phyloP scores from a whole-genome alignment of 2,888 invertebrate species.

The Agrotis ipsilon region DNA sequence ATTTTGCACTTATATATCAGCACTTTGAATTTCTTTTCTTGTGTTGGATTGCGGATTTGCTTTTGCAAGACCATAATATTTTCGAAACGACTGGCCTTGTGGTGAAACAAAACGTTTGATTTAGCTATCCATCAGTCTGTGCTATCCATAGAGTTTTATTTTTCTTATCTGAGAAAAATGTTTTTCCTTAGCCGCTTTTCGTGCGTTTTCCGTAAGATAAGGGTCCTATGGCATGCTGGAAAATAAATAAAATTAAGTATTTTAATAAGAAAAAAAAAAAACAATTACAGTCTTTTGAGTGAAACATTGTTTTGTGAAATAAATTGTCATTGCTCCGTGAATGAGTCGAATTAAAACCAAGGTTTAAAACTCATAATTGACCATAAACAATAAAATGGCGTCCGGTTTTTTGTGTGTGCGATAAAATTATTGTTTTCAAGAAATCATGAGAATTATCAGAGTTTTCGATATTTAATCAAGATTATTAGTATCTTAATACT shows the following conservation, averaged over 20 bases:
- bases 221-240: accelerated
- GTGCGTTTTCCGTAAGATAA: not conserved
- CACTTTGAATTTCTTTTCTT: too few species aligned
- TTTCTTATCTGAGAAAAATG: accelerated
- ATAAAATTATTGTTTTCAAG: conserved; percentile 88
- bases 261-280: not conserved
- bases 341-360: conserved; percentile 53
- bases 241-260: not conserved
- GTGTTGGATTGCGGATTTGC: not conserved
- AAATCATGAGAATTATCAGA: conserved; percentile 72
- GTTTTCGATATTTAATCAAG: conserved; percentile 63
- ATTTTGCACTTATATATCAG: not conserved
- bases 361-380: conserved; percentile 71
- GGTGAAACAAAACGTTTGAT: conserved; percentile 6
- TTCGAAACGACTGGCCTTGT: not conserved
- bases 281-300: not conserved
- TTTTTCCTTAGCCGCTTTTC: not conserved
- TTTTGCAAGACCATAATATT: not conserved
- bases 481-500: conserved; percentile 61
- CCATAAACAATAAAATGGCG: conserved; percentile 91
- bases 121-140: conserved; percentile 2
- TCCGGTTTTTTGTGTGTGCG: conserved; percentile 90
- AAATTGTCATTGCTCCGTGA: conserved; percentile 41
- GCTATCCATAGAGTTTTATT: conserved; percentile 21
- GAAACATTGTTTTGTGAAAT: not conserved